Evolutionary conservation across 2,113 vertebrate genomes (phyloP), one percentile per base, ranked within the genome.

Genomic region (Gambusia affinis): DNA sequence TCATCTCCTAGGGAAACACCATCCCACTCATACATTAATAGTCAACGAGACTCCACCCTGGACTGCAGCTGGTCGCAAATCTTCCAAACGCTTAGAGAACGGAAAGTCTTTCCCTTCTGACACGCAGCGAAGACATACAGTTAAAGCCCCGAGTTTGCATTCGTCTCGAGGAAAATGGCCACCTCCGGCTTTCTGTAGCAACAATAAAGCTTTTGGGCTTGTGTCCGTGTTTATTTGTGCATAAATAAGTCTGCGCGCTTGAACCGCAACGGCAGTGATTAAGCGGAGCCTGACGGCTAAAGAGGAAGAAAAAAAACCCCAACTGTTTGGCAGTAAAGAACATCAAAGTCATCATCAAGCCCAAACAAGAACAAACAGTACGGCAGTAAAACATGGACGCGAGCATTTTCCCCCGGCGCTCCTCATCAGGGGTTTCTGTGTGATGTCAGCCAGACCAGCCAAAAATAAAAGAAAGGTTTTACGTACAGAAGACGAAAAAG

Each of bases 331-430:
- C 70, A 39, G 30, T 12, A 51, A 79, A 70, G 61, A 73, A 64
- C 17, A 65, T 70, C 33, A 79, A 76, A 85, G 70, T 54, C 57
- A 60, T 76, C 64, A n/a, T 76, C 17, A 29, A 82, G 68, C 72
- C 69, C 70, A 88, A 85, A 76, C 42, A 64, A 75, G 75, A 89
- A 87, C 78, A 86, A 86, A 80, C 78, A 85, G 81, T 75, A 70
- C 79, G 66, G 76, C 81, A 74, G 68, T 78, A 82, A 87, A 84
- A 78, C 12, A 47, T 7, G 57, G 30, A 64, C 70, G 61, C 35
- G n/a, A 70, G 64, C 8, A 2, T 63, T 87, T 80, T 72, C 64
- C 29, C 44, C 65, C 10, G 10, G 64, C 54, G 64, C 74, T 63
- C n/a, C 71, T 70, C 65, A 57, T 62, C n/a, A 63, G 65, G 60